These are phyloP conservation scores for Hapalemur alaotrensis DNA, from an alignment of 2,797 vertebrate genomes.

Conservation along the genomic window DNA sequence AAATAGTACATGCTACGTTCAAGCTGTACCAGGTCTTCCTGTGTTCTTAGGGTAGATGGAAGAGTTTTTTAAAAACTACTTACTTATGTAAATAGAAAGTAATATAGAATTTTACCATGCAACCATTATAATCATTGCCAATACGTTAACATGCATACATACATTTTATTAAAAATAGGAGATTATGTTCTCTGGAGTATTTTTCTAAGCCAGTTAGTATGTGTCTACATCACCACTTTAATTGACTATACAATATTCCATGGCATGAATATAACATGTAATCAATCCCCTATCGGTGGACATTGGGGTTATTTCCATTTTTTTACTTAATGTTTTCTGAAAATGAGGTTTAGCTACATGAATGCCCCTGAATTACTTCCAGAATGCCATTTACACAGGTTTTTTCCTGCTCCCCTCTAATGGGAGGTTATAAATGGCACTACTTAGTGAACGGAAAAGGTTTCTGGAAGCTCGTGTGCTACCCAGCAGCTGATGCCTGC, in stretches of 20 bases:
- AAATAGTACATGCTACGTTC: neutral
- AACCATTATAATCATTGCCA: neutral
- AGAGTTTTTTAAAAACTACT: neutral
- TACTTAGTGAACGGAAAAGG: constrained; percentile 41
- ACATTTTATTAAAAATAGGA: neutral
- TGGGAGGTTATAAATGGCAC: constrained; percentile 66
- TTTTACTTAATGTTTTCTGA: constrained; percentile 27
- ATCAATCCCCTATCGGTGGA: neutral
- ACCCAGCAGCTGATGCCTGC: constrained; percentile 59
- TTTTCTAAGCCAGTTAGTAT: neutral
- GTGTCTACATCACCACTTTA: neutral
- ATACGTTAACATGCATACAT: neutral
- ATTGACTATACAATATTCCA: neutral
- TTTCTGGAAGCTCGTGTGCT: constrained; percentile 60
- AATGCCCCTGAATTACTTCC: neutral
- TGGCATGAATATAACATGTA: neutral
- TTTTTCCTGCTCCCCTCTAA: neutral
- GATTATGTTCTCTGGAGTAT: neutral
- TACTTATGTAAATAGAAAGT: neutral
- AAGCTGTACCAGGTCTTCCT: neutral
- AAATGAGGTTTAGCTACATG: neutral
- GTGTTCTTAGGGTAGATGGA: neutral
- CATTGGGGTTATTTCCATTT: neutral
- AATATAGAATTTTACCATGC: neutral
- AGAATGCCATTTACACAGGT: constrained; percentile 32